Evolutionary conservation across 2,888 invertebrate species (phyloP).

Genomic region (Agrotis segetum): DNA sequence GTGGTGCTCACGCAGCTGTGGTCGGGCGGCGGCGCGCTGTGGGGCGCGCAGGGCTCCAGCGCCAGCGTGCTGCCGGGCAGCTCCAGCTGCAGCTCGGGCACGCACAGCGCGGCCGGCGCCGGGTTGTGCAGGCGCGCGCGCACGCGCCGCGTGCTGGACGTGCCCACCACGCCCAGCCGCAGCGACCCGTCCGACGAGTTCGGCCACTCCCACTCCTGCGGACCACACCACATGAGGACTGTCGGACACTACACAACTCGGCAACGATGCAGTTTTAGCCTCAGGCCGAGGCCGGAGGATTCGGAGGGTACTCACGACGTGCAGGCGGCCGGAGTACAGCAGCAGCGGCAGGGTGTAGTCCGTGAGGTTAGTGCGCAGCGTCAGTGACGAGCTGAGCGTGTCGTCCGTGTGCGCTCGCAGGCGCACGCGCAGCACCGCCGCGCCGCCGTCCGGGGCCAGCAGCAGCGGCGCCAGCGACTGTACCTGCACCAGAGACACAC

Average conservation of each 20-base stretch:
- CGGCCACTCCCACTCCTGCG: conserved; percentile 83
- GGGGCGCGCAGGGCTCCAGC: conserved; percentile 58
- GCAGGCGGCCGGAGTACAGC: conserved; percentile 84
- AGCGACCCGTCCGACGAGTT: conserved; percentile 75
- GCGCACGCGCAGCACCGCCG: conserved; percentile 60
- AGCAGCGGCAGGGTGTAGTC: conserved; percentile 85
- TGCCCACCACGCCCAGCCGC: conserved; percentile 93
- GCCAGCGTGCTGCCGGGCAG: conserved; percentile 68
- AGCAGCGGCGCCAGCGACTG: conserved; percentile 67
- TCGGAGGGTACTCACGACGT: conserved; percentile 70
- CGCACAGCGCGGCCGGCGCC: conserved; percentile 76
- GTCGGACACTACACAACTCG: too few species aligned
- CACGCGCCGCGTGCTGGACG: conserved; percentile 93
- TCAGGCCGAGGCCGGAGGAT: too few species aligned
- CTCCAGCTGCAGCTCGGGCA: conserved; percentile 61
- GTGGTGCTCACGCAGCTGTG: conserved; percentile 60
- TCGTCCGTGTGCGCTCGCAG: conserved; percentile 39
- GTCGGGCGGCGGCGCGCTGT: conserved; percentile 53
- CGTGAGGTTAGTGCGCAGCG: conserved; percentile 87
- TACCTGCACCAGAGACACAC: conserved; percentile 56
- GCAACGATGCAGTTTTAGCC: too few species aligned
- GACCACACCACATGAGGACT: too few species aligned
- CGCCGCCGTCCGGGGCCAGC: conserved; percentile 59
- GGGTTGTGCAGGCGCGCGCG: conserved; percentile 85
- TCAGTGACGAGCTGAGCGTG: conserved; percentile 62